Conservation (phyloP, 1,140 invertebrate species). For the Drosophila pallidifrons region DNA sequence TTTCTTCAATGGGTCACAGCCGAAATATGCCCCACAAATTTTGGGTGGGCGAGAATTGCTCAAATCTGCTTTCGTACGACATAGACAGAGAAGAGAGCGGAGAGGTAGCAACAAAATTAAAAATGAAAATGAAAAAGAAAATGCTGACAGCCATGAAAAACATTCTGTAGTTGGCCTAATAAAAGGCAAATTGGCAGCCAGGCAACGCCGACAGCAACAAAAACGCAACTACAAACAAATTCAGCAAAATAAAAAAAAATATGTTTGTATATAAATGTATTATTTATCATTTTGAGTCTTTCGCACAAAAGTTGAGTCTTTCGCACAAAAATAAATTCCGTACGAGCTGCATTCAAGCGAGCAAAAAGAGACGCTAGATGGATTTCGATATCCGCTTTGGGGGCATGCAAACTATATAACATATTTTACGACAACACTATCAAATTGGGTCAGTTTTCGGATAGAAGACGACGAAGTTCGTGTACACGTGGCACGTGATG, state of each 20-base stretch:
- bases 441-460: conserved; percentile 27
- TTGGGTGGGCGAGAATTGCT: conserved; percentile 59
- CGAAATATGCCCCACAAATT: conserved; percentile 32
- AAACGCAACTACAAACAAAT: conserved; percentile 40
- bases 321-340: conserved; percentile 40
- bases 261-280: conserved; percentile 57
- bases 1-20: conserved; percentile 69
- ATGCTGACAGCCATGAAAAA: conserved; percentile 64
- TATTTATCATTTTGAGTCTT: conserved; percentile 66
- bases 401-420: neutral
- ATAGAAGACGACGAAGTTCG: neutral
- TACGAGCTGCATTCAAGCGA: conserved; percentile 19
- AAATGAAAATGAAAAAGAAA: conserved; percentile 29
- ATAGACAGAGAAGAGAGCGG: neutral
- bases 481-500: conserved; percentile 26
- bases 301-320: conserved; percentile 46
- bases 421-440: neutral
- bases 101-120: no score
- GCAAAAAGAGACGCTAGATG: neutral
- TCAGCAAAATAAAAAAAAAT: conserved; percentile 39
- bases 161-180: conserved; percentile 67
- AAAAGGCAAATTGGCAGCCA: conserved; percentile 63
- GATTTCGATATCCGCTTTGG: conserved; percentile 33
- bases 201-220: conserved; percentile 41
- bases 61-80: neutral